A percentile compares a stretch with the other conserved stretches of the same genome.
These are phyloP conservation scores for Coregonus ussuriensis DNA, from an alignment of 2,797 vertebrate species.

Conservation along the genomic window DNA sequence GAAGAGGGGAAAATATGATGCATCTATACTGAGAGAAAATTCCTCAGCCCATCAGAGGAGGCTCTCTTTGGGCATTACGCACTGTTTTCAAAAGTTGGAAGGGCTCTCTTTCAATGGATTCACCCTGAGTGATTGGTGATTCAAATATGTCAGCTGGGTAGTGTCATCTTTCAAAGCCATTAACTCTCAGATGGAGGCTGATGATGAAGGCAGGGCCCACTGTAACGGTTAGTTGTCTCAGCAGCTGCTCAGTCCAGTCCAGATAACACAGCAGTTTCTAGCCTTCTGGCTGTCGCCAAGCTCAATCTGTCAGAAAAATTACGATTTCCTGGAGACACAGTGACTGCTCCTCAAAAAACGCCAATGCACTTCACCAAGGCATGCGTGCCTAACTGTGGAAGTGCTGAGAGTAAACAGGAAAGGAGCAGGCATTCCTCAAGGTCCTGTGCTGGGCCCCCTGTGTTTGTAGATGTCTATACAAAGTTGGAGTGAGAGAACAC, in stretches of 20 bases:
- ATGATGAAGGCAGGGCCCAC: neutral
- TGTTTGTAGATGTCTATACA: neutral
- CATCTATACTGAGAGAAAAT: too few relatives aligned
- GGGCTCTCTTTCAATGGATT: neutral
- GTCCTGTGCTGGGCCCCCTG: neutral
- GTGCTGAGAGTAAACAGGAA: slow-evolving; percentile 19
- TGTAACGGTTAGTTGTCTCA: neutral
- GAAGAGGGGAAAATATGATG: slow-evolving; percentile 16
- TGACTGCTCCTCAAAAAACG: neutral
- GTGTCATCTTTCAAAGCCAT: neutral
- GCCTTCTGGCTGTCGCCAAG: too few relatives aligned
- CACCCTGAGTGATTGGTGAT: neutral
- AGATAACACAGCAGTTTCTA: neutral
- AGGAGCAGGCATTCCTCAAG: neutral
- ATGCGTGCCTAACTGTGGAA: neutral
- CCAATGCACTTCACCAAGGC: neutral
- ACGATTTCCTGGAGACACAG: slow-evolving; percentile 1
- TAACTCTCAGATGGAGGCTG: neutral
- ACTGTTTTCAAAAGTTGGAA: neutral
- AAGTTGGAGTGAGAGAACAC: neutral
- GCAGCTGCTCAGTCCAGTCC: neutral
- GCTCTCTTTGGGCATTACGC: neutral
- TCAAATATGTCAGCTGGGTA: neutral
- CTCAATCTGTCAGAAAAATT: slow-evolving; percentile 7
- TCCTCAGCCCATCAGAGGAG: too few relatives aligned